Evolutionary conservation across 2,797 vertebrate species (phyloP).

Genomic region (Pseudopleuronectes americanus): DNA sequence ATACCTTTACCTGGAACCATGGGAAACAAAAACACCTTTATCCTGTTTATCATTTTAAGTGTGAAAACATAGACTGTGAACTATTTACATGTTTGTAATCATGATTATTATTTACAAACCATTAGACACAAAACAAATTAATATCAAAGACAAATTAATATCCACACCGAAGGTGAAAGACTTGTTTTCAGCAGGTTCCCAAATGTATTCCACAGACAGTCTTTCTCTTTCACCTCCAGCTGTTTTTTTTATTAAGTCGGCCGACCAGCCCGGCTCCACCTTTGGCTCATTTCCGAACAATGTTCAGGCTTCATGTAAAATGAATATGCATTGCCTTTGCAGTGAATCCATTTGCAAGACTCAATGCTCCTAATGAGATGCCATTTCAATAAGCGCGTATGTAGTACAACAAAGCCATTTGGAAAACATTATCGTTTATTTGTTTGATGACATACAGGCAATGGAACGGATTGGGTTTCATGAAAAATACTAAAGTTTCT

Average conservation of each 20-base stretch:
- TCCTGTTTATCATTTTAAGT: background rate
- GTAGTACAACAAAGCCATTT: constrained; percentile 83
- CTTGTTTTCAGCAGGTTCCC: constrained; percentile 33
- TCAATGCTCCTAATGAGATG: constrained; percentile 81
- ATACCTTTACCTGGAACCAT: constrained; percentile 36
- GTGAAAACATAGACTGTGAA: background rate
- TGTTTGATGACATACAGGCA: constrained; percentile 75
- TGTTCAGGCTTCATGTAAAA: constrained; percentile 80
- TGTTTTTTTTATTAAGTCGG: constrained; percentile 62
- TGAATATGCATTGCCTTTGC: constrained; percentile 81
- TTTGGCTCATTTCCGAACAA: constrained; percentile 79
- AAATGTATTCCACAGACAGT: constrained; percentile 45
- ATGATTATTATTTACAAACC: background rate
- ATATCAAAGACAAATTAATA: background rate
- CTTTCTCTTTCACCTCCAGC: constrained; percentile 55
- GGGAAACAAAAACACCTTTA: constrained; percentile 12
- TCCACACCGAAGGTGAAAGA: constrained; percentile 19
- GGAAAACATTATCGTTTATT: constrained; percentile 83
- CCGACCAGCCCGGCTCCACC: constrained; percentile 68
- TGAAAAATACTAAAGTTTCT: constrained; percentile 4
- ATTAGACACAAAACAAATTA: background rate
- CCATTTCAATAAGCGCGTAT: constrained; percentile 81
- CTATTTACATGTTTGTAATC: background rate
- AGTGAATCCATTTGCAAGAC: constrained; percentile 80
- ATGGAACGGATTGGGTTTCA: constrained; percentile 58